These are phyloP conservation scores for Synanthedon tipuliformis DNA, from an alignment of 2,888 invertebrate species.

Conservation along the genomic window DNA sequence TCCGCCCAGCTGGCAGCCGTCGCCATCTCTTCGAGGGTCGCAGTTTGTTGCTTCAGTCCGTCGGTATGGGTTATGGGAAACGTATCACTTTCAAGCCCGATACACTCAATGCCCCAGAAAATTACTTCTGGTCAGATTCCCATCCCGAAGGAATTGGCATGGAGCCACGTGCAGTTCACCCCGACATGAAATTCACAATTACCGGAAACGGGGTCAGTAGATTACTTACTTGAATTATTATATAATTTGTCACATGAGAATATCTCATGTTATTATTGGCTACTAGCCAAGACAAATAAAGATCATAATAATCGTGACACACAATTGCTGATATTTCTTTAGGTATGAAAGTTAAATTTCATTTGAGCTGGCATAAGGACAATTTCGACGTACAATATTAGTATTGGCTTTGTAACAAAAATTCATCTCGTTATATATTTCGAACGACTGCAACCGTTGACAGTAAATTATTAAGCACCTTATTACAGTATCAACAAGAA, in stretches of 20 bases:
- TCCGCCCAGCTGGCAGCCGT: slow-evolving; percentile 75
- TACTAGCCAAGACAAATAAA: neutral
- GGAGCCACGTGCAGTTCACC: slow-evolving; percentile 74
- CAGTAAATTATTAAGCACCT: too few species aligned
- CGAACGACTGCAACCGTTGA: too few species aligned
- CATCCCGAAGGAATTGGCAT: slow-evolving; percentile 78
- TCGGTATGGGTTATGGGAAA: slow-evolving; percentile 83
- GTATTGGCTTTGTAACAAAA: slow-evolving; percentile 26
- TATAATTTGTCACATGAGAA: neutral
- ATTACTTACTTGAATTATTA: neutral
- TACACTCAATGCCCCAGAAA: slow-evolving; percentile 68
- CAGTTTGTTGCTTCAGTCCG: slow-evolving; percentile 71
- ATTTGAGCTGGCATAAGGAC: slow-evolving; percentile 24
- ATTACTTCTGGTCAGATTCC: slow-evolving; percentile 84
- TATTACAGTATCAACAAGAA: too few species aligned
- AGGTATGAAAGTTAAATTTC: slow-evolving; percentile 3
- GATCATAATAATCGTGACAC: neutral
- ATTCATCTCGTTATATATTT: too few species aligned
- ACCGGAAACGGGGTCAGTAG: slow-evolving; percentile 68
- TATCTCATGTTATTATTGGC: neutral
- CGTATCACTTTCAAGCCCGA: slow-evolving; percentile 79
- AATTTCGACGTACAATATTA: slow-evolving; percentile 22
- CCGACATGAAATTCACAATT: slow-evolving; percentile 75
- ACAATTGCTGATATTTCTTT: slow-evolving; percentile 13
- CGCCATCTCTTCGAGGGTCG: slow-evolving; percentile 75